Evolutionary conservation across 2,113 vertebrate species (phyloP), one percentile per base, ranked within the genome.

Genomic region (Hystrix brachyura): DNA sequence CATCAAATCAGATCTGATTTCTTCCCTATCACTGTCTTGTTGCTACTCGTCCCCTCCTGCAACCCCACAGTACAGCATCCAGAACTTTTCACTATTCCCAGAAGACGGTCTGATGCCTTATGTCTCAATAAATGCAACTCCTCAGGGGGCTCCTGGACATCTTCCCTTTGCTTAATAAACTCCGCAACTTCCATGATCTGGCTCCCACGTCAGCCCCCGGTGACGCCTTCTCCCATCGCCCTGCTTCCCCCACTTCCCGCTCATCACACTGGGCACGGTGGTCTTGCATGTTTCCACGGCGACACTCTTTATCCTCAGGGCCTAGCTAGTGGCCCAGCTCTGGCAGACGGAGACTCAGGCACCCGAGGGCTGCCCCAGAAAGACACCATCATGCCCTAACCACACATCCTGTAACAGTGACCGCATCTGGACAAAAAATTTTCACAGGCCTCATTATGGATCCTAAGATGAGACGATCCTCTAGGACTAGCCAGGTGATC

Each of bases 141-240:
- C 55, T n/a, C 38, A 53, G 60, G 65, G 3, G 57, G 21, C 19
- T 6, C 18, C 1, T 0, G 14, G 1, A 53, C 0, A 0, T 4
- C 15, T 46, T 19, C 53, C 18, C 67, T 88, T 21, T 48, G 65
- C 57, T 86, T 60, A 60, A 79, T 90, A 51, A 95, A 87, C 71
- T 71, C 23, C 32, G 74, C 43, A 74, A 10, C 34, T 67, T 71
- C n/a, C 83, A 46, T 3, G 32, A 64, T 13, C 29, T 48, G 60
- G 21, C 43, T 46, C 57, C 64, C 65, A 83, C 3, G 29, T 7
- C 29, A 7, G 6, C 89, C 21, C 59, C 89, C 34, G 9, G 3
- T 9, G 25, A 96, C 88, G 32, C 53, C 29, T 89, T 91, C 57
- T 83, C 51, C 51, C 86, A 4, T 80, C 38, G 57, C 51, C 53